Conservation (phyloP, 2,888 invertebrate genomes). For the Rotaria socialis region DNA sequence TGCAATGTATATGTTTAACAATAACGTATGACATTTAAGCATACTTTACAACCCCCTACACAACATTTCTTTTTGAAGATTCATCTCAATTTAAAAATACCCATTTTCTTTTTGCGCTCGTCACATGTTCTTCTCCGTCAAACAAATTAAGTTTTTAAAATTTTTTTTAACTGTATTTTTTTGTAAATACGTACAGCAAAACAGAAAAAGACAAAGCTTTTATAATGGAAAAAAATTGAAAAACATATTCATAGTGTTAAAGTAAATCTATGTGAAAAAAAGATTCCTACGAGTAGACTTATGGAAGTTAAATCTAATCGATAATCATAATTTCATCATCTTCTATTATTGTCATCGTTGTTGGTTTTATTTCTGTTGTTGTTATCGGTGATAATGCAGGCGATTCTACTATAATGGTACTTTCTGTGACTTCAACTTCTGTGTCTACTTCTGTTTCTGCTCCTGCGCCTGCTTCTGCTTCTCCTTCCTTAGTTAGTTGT, state of each 20-base stretch:
- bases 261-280: neutral
- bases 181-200: neutral
- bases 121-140: too few relatives aligned
- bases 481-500: neutral
- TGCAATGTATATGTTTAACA: too few relatives aligned
- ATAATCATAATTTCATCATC: neutral
- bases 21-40: too few relatives aligned
- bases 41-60: too few relatives aligned
- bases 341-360: neutral
- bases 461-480: neutral
- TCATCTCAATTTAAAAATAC: too few relatives aligned
- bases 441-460: neutral
- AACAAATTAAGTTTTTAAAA: too few relatives aligned
- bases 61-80: too few relatives aligned
- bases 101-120: too few relatives aligned
- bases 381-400: neutral
- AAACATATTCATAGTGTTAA: neutral
- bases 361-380: neutral
- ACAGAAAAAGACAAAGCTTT: neutral
- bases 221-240: neutral
- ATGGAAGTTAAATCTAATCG: neutral
- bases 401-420: neutral
- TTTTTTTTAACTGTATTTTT: neutral
- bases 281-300: neutral
- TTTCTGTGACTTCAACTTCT: neutral